Base-by-base conservation (phyloP, 1,140 invertebrate species). In the Aphelenchoides fujianensis region DNA sequence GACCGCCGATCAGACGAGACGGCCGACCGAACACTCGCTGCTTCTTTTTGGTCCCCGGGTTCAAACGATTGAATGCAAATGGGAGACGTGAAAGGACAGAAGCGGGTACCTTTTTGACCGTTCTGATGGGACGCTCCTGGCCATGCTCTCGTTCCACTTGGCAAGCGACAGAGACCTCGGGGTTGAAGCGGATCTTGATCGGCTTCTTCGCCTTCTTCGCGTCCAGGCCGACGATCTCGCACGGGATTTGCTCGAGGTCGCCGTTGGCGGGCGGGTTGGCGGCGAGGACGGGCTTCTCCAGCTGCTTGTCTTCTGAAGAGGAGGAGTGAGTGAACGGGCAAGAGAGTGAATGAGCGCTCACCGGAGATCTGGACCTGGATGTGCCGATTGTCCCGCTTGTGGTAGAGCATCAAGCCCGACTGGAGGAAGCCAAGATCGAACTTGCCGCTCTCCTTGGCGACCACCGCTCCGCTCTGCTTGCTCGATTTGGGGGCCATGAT, bases 31-130 rank as follows among this genome's bases (percentile, higher is more conserved):
- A n/a, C n/a, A n/a, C n/a, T n/a, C n/a, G n/a, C n/a, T n/a, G n/a
- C n/a, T n/a, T n/a, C n/a, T n/a, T n/a, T n/a, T n/a, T n/a, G n/a
- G n/a, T n/a, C n/a, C n/a, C n/a, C n/a, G n/a, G n/a, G n/a, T n/a
- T n/a, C n/a, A n/a, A n/a, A n/a, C n/a, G n/a, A n/a, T n/a, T n/a
- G n/a, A n/a, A n/a, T n/a, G n/a, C n/a, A n/a, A n/a, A n/a, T n/a
- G n/a, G n/a, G n/a, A n/a, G n/a, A n/a, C n/a, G n/a, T n/a, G n/a
- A n/a, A n/a, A n/a, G n/a, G n/a, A n/a, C n/a, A n/a, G n/a, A n/a
- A n/a, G n/a, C n/a, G n/a, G n/a, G 5, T 59, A 59, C 55, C 55
- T 59, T 59, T 5, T 59, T 59, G 23, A 19, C 55, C 55, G 55
- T 7, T 7, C 34, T 59, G 55, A n/a, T 59, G 34, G n/a, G 34